Evolutionary conservation across 2,888 invertebrate genomes (phyloP).

Genomic region (Coleophora deauratella): DNA sequence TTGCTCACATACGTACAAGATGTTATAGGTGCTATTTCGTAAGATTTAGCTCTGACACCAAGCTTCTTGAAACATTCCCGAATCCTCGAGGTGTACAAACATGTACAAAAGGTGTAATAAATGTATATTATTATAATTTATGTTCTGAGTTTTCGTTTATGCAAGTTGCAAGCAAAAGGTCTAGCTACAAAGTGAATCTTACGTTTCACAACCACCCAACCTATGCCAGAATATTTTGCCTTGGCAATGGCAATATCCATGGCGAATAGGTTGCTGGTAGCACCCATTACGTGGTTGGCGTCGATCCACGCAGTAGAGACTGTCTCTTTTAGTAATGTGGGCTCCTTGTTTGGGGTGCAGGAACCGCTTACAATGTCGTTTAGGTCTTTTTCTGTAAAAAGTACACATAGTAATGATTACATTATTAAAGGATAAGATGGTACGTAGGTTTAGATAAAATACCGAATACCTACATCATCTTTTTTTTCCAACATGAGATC

Average conservation of each 20-base stretch:
- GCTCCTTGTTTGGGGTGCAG: conserved; percentile 76
- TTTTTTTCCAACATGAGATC: no score
- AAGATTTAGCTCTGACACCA: background rate
- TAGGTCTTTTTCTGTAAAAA: conserved; percentile 82
- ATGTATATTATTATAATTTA: no score
- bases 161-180: no score
- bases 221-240: conserved; percentile 84
- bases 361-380: conserved; percentile 80
- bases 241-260: conserved; percentile 89
- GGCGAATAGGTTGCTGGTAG: conserved; percentile 83
- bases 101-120: background rate
- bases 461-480: no score
- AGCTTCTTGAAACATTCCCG: background rate
- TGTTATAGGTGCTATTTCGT: background rate
- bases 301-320: conserved; percentile 83
- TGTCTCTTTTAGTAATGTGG: conserved; percentile 79
- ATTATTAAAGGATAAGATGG: no score
- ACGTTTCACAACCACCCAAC: conserved; percentile 87
- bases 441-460: no score
- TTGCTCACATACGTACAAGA: no score
- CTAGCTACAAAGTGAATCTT: no score
- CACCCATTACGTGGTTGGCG: conserved; percentile 86
- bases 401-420: background rate
- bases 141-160: no score
- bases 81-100: background rate